Base-by-base conservation (phyloP, 2,797 vertebrate genomes). In the Otolemur crassicaudatus region DNA sequence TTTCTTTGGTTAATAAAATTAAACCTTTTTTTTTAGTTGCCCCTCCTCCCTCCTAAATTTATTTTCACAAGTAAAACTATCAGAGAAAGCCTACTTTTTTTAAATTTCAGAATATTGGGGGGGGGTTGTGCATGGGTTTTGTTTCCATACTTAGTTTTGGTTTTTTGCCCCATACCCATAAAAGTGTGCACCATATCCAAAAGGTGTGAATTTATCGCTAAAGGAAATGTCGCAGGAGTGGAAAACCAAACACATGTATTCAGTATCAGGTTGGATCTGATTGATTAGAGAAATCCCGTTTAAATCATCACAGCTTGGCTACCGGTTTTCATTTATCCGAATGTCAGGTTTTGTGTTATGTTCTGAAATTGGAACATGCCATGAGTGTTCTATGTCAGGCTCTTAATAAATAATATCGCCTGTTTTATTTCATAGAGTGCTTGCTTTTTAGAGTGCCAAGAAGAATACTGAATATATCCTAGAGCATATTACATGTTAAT, bases 381-480 rank as follows among this genome's bases (percentile, higher is more conserved):
- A 37, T 10, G 61, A 56, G 34, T 31, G 22, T 67, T 93, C 29
- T 56, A 12, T 75, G 67, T 82, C 72, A 72, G 46, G 61, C 9
- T 25, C 20, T 88, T 80, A 76, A n/a, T 83, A 25, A 19, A 25
- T 16, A 29, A 25, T 29, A 29, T 22, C 22, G 60, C 12, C 53
- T 60, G 53, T 69, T 72, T 53, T 69, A 63, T 25, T 73, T 95
- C 25, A 20, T 1, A 56, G 53, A 88, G 58, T 46, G 14, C 49
- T 77, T 81, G 29, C 23, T 70, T 84, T 88, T 80, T 27, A 92
- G 72, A 80, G 67, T 60, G 56, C 80, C 76, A 91, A 89, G 61
- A 93, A 87, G 76, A 61, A 19, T 77, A 70, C 20, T 40, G 61
- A 72, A 17, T 76, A 2, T 58, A 72, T 73, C 29, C 14, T 40